Base-by-base conservation (phyloP, 1,140 invertebrate genomes). In the Pseudobourletiella spinata region DNA sequence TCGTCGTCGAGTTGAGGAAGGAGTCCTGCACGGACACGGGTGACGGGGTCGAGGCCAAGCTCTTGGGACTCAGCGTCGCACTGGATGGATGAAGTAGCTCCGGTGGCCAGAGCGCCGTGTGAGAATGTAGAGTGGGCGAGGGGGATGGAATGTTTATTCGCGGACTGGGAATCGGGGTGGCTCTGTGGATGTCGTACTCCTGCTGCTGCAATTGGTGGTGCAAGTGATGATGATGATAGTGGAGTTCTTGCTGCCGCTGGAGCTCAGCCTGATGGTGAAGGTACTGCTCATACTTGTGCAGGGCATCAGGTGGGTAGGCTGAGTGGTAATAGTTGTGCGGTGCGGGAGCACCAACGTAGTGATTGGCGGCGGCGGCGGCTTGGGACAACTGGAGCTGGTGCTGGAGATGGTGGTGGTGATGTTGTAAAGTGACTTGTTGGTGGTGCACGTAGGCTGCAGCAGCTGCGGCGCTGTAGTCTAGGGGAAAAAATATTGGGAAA, bases 11-110 rank as follows among this genome's bases (percentile, higher is more conserved):
- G 35, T 8, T 28, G 18, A 20, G 44, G 26, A 30, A 59, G 26
- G 50, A 57, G 22, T 68, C 64, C 46, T 66, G 64, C 15, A 66
- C 63, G 6, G 65, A 64, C 18, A 70, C 63, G 28, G 68, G 68
- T 26, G 68, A 70, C 25, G 68, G 68, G 42, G 68, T 67, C 26
- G 68, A 67, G 51, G 65, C 60, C 25, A 70, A 48, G 35, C 59
- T 63, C 42, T 64, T 65, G 28, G 68, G 68, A 46, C 62, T 65
- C 11, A 70, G 30, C 28, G 68, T 55, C 4, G 65, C 46, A 43
- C 51, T 25, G 20, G 65, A 54, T 15, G 60, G 63, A 46, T 65
- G 63, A 32, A 61, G 61, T n/a, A 65, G 43, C 25, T 65, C 63
- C 14, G 63, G 18, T 22, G 59, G 44, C 63, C 63, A 65, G 24